phyloP scores from a whole-genome alignment of 2,797 vertebrate genomes.

The Glossophaga mutica region DNA sequence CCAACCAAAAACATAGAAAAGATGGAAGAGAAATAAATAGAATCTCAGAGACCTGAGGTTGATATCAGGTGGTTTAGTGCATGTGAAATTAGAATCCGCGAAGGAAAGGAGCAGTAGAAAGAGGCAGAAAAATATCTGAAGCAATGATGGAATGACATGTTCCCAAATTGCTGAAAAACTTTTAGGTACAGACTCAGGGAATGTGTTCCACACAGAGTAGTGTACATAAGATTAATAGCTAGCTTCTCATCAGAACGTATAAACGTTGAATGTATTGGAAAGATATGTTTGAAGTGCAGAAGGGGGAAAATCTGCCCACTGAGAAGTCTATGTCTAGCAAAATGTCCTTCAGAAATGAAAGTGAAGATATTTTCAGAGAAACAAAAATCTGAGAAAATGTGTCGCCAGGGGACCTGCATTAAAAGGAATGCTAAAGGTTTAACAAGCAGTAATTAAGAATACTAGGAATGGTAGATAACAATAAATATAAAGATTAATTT shows the following conservation, averaged over 20 bases:
- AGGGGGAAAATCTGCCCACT: background rate
- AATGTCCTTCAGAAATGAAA: background rate
- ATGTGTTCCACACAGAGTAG: background rate
- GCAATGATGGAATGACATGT: background rate
- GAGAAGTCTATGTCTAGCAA: background rate
- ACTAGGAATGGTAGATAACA: background rate
- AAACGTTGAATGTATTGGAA: background rate
- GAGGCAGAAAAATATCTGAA: background rate
- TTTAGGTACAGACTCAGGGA: background rate
- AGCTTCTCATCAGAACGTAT: background rate
- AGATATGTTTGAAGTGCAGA: background rate
- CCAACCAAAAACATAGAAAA: background rate
- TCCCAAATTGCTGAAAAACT: background rate
- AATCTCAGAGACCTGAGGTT: background rate
- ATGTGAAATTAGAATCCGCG: background rate
- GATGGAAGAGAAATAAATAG: background rate
- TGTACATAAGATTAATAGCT: background rate
- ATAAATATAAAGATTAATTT: background rate
- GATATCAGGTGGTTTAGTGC: background rate
- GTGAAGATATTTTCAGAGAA: background rate
- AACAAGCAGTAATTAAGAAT: background rate
- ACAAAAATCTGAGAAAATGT: background rate
- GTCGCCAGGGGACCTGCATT: background rate
- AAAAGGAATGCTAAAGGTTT: background rate
- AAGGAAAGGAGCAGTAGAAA: background rate